phyloP scores from a whole-genome alignment of 2,797 vertebrate species.

The Parauchenoglanis ngamensis region DNA sequence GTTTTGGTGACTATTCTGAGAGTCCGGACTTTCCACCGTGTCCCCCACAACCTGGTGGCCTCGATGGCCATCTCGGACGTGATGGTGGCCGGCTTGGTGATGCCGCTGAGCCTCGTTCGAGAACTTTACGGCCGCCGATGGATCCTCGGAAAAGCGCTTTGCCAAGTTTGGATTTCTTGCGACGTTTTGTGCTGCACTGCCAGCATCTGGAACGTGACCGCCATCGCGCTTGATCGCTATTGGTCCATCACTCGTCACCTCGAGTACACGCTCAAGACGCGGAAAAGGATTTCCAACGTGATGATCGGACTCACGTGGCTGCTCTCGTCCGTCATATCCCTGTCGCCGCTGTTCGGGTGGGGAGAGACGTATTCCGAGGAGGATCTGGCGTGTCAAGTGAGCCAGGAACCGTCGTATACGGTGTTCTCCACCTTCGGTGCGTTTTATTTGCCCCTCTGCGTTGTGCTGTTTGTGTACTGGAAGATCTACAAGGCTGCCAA shows the following conservation, averaged over 20 bases:
- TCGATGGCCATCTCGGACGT: constrained; percentile 95
- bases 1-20: constrained; percentile 92
- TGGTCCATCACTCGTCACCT: constrained; percentile 96
- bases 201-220: constrained; percentile 98
- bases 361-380: constrained; percentile 88
- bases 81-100: constrained; percentile 94
- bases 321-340: constrained; percentile 89
- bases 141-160: constrained; percentile 87
- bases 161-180: constrained; percentile 93
- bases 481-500: constrained; percentile 97
- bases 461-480: constrained; percentile 97
- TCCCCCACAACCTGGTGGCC: constrained; percentile 95
- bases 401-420: constrained; percentile 90
- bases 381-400: constrained; percentile 89
- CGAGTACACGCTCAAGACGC: constrained; percentile 87
- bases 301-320: constrained; percentile 94
- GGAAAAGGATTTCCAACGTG: constrained; percentile 88
- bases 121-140: constrained; percentile 88
- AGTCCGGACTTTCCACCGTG: constrained; percentile 91
- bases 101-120: constrained; percentile 91
- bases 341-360: constrained; percentile 94
- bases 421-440: constrained; percentile 96
- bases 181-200: constrained; percentile 97
- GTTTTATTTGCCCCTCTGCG: constrained; percentile 93
- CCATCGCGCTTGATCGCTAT: constrained; percentile 95